Evolutionary conservation across 2,888 invertebrate genomes (phyloP).

Genomic region (Nymphalis urticae): DNA sequence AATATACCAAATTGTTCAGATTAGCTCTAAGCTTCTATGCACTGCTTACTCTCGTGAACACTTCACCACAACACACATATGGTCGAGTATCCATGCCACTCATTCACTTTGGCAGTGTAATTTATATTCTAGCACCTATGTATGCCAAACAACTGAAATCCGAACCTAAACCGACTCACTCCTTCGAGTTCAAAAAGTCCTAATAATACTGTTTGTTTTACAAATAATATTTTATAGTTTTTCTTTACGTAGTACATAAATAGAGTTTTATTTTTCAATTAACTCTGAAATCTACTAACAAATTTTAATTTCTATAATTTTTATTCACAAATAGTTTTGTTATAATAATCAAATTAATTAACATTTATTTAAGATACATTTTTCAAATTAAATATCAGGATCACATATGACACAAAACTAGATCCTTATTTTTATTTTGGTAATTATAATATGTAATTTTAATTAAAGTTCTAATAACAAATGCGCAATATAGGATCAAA

Average conservation of each 20-base stretch:
- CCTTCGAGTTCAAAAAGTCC: constrained; percentile 27
- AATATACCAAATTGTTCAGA: not conserved
- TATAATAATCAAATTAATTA: constrained; percentile 2
- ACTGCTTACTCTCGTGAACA: constrained; percentile 5
- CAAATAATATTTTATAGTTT: constrained; percentile 29
- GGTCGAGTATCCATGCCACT: constrained; percentile 35
- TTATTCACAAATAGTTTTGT: constrained; percentile 19
- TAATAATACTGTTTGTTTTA: constrained; percentile 43
- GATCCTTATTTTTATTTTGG: constrained; percentile 20
- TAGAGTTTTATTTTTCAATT: constrained; percentile 5
- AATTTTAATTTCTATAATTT: constrained; percentile 18
- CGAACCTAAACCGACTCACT: constrained; percentile 26
- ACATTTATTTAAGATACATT: constrained; percentile 9
- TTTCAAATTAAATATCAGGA: constrained; percentile 8
- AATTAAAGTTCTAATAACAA: constrained; percentile 14
- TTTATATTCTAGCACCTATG: constrained; percentile 45
- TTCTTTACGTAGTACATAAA: constrained; percentile 5
- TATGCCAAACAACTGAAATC: constrained; percentile 35
- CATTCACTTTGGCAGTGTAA: constrained; percentile 45
- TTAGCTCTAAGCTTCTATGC: constrained; percentile 19
- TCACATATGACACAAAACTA: constrained; percentile 8
- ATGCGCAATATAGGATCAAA: constrained; percentile 23
- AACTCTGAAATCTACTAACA: constrained; percentile 14
- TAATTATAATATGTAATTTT: constrained; percentile 18
- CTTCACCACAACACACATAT: constrained; percentile 1